A percentile compares a stretch with the other conserved stretches of the same genome.
Evolutionary conservation across 2,113 vertebrate genomes (phyloP).

Genomic region (Perccottus glenii): DNA sequence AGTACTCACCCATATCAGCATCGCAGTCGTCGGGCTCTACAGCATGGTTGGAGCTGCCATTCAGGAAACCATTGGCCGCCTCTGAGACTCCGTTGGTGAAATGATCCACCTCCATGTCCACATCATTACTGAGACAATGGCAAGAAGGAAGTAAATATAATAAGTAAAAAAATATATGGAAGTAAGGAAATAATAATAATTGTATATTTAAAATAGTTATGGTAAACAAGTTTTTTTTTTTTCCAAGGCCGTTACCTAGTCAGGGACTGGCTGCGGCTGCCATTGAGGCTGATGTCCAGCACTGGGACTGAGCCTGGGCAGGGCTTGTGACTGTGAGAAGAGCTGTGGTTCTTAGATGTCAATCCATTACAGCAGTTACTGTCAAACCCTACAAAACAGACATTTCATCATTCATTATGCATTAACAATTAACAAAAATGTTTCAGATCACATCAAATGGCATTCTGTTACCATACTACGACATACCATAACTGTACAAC

Average conservation of each 20-base stretch:
- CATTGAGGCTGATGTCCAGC: slow-evolving; percentile 92
- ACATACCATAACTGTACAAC: no score
- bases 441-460: no score
- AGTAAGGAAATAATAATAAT: not conserved
- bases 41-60: slow-evolving; percentile 94
- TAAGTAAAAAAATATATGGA: no score
- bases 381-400: slow-evolving; percentile 82
- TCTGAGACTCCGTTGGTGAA: slow-evolving; percentile 96
- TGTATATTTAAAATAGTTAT: no score
- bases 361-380: slow-evolving; percentile 96
- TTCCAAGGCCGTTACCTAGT: slow-evolving; percentile 79
- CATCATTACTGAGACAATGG: slow-evolving; percentile 81
- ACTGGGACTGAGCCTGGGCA: slow-evolving; percentile 79
- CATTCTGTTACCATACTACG: no score
- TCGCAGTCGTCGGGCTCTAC: slow-evolving; percentile 94
- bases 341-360: slow-evolving; percentile 88
- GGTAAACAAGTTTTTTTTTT: no score
- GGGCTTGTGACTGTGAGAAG: slow-evolving; percentile 91
- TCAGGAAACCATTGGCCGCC: slow-evolving; percentile 97
- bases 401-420: no score
- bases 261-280: slow-evolving; percentile 85
- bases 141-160: no score
- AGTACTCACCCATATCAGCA: slow-evolving; percentile 93
- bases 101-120: slow-evolving; percentile 99
- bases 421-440: no score